Percentiles rank a stretch among this genome's conserved stretches.
phyloP scores from a whole-genome alignment of 2,113 vertebrate genomes.

The Microcebus tavaratra region DNA sequence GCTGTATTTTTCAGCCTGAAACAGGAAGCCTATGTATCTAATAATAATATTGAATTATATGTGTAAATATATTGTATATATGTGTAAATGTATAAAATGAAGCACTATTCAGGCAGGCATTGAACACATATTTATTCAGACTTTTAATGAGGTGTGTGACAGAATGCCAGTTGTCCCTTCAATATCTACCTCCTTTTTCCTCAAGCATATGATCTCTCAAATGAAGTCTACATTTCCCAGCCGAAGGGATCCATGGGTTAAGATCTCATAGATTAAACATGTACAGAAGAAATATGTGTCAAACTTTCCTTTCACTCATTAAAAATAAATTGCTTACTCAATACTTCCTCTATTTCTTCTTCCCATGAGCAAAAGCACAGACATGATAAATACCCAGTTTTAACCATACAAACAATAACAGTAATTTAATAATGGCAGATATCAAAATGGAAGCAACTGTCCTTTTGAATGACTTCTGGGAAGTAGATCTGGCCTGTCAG shows the following conservation, averaged over 20 bases:
- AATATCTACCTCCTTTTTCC: not conserved
- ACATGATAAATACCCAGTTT: fast-evolving
- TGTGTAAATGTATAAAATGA: not conserved
- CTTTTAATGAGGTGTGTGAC: not conserved
- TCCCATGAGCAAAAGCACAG: not conserved
- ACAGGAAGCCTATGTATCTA: not conserved
- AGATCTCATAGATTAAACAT: not conserved
- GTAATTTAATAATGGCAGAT: not conserved
- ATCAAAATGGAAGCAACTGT: not conserved
- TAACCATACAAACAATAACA: not conserved
- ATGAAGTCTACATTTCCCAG: not conserved
- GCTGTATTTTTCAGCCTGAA: not conserved
- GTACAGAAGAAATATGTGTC: not conserved
- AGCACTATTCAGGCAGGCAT: not conserved
- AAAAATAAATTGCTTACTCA: not conserved
- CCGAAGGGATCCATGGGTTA: not conserved
- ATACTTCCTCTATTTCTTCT: not conserved
- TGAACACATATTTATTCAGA: not conserved
- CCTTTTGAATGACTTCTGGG: not conserved
- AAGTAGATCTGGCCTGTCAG: not conserved
- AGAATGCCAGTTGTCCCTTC: not conserved
- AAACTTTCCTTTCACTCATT: not conserved
- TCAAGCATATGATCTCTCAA: not conserved
- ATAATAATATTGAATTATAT: not conserved
- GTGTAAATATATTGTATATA: not conserved